A percentile compares a stretch with the other conserved stretches of the same genome.
phyloP scores from a whole-genome alignment of 2,888 invertebrate species.

The Lasioglossum pauxillum region DNA sequence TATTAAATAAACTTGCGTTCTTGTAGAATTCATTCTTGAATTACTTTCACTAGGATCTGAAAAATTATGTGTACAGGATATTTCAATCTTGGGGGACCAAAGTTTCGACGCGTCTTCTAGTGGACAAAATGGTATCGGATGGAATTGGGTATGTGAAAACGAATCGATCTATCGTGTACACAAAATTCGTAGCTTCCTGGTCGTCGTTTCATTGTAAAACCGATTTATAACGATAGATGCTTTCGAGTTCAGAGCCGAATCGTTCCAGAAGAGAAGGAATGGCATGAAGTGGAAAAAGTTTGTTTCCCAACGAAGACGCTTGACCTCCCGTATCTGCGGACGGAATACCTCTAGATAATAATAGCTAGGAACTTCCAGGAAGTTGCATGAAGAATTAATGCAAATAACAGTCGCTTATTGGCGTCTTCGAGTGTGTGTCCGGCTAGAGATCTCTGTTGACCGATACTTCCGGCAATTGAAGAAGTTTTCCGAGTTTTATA shows the following conservation, averaged over 20 bases:
- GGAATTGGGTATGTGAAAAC: too few relatives aligned
- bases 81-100: background rate
- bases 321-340: slow-evolving; percentile 3
- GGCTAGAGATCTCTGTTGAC: slow-evolving; percentile 65
- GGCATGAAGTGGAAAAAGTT: slow-evolving; percentile 9
- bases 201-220: background rate
- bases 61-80: background rate
- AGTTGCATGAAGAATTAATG: slow-evolving; percentile 57
- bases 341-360: slow-evolving; percentile 27
- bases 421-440: slow-evolving; percentile 53
- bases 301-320: background rate
- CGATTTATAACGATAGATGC: background rate
- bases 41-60: too few relatives aligned
- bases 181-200: background rate
- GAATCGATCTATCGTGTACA: background rate
- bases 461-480: slow-evolving; percentile 54
- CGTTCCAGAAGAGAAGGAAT: background rate
- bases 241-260: background rate
- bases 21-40: too few relatives aligned
- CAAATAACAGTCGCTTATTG: slow-evolving; percentile 72
- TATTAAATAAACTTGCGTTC: too few relatives aligned
- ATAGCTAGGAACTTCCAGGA: slow-evolving; percentile 56
- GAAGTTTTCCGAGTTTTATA: slow-evolving; percentile 60
- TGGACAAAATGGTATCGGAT: background rate
- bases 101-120: too few relatives aligned